A percentile compares a stretch with the other conserved stretches of the same genome.
Conservation (phyloP, 2,888 invertebrate genomes). For the Eumacrocentrus americanus region DNA sequence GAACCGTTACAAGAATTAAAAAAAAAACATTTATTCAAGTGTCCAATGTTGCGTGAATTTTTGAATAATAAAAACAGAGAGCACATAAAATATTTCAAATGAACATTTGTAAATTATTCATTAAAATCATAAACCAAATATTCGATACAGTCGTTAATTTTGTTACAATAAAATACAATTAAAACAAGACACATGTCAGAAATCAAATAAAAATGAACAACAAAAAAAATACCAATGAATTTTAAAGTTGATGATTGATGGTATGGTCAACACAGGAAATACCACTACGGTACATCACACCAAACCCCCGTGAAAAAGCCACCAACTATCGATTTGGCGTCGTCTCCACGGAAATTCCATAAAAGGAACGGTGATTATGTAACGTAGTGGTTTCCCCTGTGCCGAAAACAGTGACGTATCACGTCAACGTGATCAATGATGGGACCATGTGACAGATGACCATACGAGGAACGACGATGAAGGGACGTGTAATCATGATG, state of each 20-base stretch:
- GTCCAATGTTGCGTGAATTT: no score
- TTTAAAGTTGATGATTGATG: constrained; percentile 39
- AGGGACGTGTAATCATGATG: constrained; percentile 14
- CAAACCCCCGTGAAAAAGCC: constrained; percentile 33
- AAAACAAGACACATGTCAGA: neutral
- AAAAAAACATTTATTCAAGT: neutral
- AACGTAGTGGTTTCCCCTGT: constrained; percentile 48
- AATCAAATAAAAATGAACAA: neutral
- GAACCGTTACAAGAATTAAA: neutral
- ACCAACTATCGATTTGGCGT: constrained; percentile 21
- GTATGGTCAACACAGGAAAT: constrained; percentile 46
- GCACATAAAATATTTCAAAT: constrained; percentile 4
- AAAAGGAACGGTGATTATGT: constrained; percentile 44
- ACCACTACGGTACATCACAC: constrained; percentile 59
- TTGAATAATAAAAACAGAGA: neutral
- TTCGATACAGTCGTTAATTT: no score
- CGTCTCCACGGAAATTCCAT: constrained; percentile 28
- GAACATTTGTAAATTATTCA: no score
- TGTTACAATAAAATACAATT: neutral
- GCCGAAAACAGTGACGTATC: constrained; percentile 36
- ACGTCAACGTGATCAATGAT: constrained; percentile 25
- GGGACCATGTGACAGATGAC: constrained; percentile 23
- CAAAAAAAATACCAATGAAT: neutral
- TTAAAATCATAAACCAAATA: no score
- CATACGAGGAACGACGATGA: constrained; percentile 1